These are phyloP conservation scores for Prionace glauca DNA, from an alignment of 2,797 vertebrate species.

Conservation along the genomic window DNA sequence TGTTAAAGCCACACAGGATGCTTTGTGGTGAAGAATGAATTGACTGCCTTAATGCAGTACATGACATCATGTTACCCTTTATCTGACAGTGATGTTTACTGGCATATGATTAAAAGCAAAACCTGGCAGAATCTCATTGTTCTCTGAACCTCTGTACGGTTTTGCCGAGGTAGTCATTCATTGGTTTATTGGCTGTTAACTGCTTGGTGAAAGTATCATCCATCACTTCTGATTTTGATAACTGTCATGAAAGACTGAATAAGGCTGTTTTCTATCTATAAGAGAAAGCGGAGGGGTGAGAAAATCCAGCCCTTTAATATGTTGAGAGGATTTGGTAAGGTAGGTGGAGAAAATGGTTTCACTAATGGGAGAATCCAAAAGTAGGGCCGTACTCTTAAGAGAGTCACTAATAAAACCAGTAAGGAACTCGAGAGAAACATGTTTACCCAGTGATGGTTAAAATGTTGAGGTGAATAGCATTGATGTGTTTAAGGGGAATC, in stretches of 20 bases:
- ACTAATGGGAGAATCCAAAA: background rate
- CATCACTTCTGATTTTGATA: background rate
- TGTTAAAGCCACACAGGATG: background rate
- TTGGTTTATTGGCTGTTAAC: background rate
- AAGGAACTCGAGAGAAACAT: background rate
- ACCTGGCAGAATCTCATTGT: background rate
- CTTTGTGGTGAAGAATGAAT: background rate
- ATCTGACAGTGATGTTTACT: background rate
- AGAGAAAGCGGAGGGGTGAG: background rate
- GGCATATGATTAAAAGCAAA: slow-evolving; percentile 6
- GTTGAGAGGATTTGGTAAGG: background rate
- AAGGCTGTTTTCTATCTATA: background rate
- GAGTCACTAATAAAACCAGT: background rate
- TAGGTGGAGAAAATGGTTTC: background rate
- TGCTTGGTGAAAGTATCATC: background rate
- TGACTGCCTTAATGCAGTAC: background rate
- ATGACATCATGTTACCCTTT: background rate
- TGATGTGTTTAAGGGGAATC: background rate
- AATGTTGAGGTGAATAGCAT: background rate
- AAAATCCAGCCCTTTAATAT: background rate
- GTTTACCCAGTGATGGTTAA: background rate
- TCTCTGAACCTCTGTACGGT: background rate
- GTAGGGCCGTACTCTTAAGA: background rate
- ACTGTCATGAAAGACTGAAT: background rate
- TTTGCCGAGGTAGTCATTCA: background rate